Evolutionary conservation across 2,797 vertebrate genomes (phyloP), one percentile per base, ranked within the genome.

Genomic region (Sebastes minor): DNA sequence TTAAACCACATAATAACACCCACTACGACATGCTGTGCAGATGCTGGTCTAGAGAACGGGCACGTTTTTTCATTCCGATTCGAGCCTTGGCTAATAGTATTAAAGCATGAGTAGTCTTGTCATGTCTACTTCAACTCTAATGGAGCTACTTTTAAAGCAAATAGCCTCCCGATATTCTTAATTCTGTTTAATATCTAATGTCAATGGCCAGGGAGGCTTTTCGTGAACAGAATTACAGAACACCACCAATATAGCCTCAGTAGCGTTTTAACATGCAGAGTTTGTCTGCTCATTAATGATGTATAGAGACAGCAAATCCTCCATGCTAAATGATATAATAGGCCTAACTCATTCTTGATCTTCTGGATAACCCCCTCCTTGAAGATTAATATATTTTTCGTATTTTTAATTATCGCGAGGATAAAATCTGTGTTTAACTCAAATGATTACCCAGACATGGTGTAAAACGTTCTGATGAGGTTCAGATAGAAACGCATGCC

Each of bases 241-340:
- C 27, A 67, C 4, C 27, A 78, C 33, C 12, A 28, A 14, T 74
- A 67, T 78, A 12, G 35, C 52, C 65, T 82, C 61, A 9, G 46
- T 11, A 38, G 25, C 68, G 57, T 74, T 81, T 82, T 73, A 80
- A 82, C 33, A 89, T 81, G 69, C 86, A 77, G 61, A 63, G 52
- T 55, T 69, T 56, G 66, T 78, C 71, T 63, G n/a, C 35, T 87
- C 71, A 83, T 86, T 88, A 82, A 82, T 74, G 55, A 76, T 84
- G 55, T 42, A 84, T 38, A 62, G n/a, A 88, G 72, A 74, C 60
- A 64, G 59, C 52, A 88, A 89, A 87, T 82, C 73, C 74, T 84
- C 87, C n/a, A 23, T 35, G 65, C 66, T 72, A 84, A 89, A 84
- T 82, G n/a, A 82, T 82, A 86, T 88, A 81, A 90, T 71, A 30